Conservation (phyloP, 1,140 invertebrate species). For the Oryzaephilus surinamensis region DNA sequence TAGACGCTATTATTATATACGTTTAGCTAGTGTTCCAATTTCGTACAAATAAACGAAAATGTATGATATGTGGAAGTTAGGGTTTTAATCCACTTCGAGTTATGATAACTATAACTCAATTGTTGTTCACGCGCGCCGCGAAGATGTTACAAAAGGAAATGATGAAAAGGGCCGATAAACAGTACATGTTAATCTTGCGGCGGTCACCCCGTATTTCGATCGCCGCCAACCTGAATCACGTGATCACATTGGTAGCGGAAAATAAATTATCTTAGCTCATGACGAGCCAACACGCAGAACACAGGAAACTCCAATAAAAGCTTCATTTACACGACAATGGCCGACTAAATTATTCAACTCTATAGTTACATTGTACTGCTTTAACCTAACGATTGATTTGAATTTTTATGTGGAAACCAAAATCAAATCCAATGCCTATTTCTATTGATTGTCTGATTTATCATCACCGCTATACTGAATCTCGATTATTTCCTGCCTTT, state of each 20-base stretch:
- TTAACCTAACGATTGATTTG: constrained; percentile 19
- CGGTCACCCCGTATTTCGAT: constrained; percentile 4
- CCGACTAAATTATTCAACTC: constrained; percentile 25
- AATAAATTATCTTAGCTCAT: constrained; percentile 28
- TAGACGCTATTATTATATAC: too few species aligned
- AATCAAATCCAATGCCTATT: too few species aligned
- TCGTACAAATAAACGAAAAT: constrained; percentile 3
- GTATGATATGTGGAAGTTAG: constrained; percentile 2
- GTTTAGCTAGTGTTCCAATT: constrained; percentile 6
- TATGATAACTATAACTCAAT: constrained; percentile 11
- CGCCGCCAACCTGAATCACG: not conserved
- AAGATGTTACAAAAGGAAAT: constrained; percentile 4
- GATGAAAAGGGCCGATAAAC: constrained; percentile 18
- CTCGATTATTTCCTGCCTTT: too few species aligned
- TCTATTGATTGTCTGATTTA: too few species aligned
- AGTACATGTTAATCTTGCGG: constrained; percentile 21
- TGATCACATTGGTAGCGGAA: constrained; percentile 20
- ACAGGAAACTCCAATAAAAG: constrained; percentile 15
- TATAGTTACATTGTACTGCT: constrained; percentile 15
- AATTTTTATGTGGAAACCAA: constrained; percentile 21
- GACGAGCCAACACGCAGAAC: constrained; percentile 16
- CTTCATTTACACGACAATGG: constrained; percentile 15
- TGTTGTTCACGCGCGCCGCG: too few species aligned
- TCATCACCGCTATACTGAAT: too few species aligned
- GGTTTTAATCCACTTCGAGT: not conserved